These are phyloP conservation scores for Drosophila paracracens DNA, from an alignment of 2,888 invertebrate species.

Conservation along the genomic window DNA sequence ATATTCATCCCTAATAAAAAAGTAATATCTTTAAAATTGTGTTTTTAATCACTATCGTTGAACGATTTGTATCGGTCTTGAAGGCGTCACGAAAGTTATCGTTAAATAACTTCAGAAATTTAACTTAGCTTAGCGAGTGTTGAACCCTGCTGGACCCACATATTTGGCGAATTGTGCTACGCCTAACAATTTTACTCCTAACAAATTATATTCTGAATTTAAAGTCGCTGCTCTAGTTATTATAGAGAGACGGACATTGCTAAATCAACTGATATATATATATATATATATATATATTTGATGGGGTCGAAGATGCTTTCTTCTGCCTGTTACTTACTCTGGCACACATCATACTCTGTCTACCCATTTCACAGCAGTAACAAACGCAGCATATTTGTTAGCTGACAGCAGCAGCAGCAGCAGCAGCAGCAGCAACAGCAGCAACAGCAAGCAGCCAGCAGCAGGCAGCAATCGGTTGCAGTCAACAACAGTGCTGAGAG, in stretches of 20 bases:
- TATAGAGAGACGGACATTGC: not conserved
- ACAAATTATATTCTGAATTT: not conserved
- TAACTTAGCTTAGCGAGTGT: not conserved
- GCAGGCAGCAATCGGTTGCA: conserved; percentile 12
- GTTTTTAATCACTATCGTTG: not conserved
- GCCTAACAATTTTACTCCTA: not conserved
- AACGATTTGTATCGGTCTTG: not conserved
- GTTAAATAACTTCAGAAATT: not conserved
- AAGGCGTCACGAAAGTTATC: not conserved
- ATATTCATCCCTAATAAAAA: not conserved
- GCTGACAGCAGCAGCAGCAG: conserved; percentile 36
- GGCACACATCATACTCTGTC: not conserved
- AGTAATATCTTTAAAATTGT: not conserved
- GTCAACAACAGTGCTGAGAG: conserved; percentile 1
- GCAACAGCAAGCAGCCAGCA: conserved; percentile 20
- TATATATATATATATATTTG: not conserved
- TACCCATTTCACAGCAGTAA: not conserved
- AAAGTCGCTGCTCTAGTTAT: not conserved
- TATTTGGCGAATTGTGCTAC: not conserved
- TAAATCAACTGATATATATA: not conserved
- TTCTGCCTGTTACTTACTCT: not conserved
- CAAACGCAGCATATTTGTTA: conserved; percentile 38
- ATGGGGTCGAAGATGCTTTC: not conserved
- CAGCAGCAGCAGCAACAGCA: conserved; percentile 10
- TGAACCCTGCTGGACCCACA: too few relatives aligned